Evolutionary conservation across 92 coral and sea anemone species (phyloP), one percentile per base, ranked within the genome.

Genomic region (Phenganax stokvisi): DNA sequence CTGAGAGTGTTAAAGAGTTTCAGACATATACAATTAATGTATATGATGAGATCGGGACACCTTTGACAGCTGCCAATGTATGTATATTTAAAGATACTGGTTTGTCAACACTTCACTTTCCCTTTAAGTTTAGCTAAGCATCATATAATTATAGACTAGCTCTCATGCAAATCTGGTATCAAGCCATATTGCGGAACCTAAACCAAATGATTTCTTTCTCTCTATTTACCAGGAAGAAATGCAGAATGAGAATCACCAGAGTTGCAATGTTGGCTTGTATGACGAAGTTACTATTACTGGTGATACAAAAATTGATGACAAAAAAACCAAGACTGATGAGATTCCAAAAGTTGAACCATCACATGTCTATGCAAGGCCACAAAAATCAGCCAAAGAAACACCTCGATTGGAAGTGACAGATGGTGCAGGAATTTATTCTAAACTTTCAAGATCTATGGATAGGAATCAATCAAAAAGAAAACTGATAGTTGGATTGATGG

Each of bases 301-400:
- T 10, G 9, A 11, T 10, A 75, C 61, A 58, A 56, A 56, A 20
- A 7, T 6, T 29, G 9, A 10, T 37, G 13, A 75, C 17, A 51
- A 75, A 30, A 17, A 56, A 31, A 56, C 29, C 6, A 17, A 56
- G 17, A 61, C 7, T 1, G 74, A 25, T 12, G 10, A 25, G 13
- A 12, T 11, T n/a, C 29, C 61, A 3, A 9, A n/a, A 76, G 27
- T 3, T 6, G 67, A 76, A 55, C 64, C 70, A 52, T n/a, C 56
- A 6, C 83, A 67, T 10, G 74, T 79, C 27, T 79, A 79, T 12
- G 83, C 83, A 37, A 79, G 65, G n/a, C 83, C 83, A 3, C 20
- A 59, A 10, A 79, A 65, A 28, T 12, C 54, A 6, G 2, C 1
- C n/a, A 16, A 56, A 37, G 51, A 73, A 73, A 20, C 3, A 6